phyloP scores from a whole-genome alignment of 2,888 invertebrate species.

The Alentia gelatinosa region DNA sequence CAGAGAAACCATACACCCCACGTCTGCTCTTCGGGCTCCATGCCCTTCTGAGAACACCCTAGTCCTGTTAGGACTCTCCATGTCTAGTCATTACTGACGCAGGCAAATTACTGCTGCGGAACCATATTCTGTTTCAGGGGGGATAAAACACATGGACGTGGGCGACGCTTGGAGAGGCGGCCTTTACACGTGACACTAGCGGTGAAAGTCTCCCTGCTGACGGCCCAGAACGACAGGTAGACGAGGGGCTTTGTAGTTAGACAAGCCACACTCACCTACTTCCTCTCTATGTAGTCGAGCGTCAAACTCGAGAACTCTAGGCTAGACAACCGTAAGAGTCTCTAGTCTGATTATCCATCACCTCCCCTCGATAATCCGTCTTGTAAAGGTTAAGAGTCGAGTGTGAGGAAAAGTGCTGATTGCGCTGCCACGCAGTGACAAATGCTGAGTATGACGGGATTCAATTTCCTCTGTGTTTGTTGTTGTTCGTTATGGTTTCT shows the following conservation, averaged over 20 bases:
- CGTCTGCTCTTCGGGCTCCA: no score
- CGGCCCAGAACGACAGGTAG: background rate
- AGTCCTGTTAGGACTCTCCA: background rate
- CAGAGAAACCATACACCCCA: no score
- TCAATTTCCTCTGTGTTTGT: no score
- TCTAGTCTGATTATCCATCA: background rate
- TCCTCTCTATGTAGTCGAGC: background rate
- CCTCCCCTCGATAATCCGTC: background rate
- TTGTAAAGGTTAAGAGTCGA: background rate
- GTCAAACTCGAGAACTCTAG: background rate
- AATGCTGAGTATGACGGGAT: background rate
- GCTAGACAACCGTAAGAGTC: background rate
- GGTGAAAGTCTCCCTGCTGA: background rate
- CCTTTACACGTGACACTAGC: background rate
- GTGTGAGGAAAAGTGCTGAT: background rate
- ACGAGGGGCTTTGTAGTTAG: background rate
- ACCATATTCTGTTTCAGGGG: background rate
- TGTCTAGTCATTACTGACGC: background rate
- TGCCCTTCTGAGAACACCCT: background rate
- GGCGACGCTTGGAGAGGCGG: no score
- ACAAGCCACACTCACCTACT: background rate
- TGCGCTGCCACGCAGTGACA: background rate
- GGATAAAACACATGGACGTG: background rate
- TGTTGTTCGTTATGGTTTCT: no score
- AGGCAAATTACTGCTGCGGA: no score